A percentile compares a stretch with the other conserved stretches of the same genome.
Conservation (phyloP, 1,140 invertebrate species). For the Heliconius himera region DNA sequence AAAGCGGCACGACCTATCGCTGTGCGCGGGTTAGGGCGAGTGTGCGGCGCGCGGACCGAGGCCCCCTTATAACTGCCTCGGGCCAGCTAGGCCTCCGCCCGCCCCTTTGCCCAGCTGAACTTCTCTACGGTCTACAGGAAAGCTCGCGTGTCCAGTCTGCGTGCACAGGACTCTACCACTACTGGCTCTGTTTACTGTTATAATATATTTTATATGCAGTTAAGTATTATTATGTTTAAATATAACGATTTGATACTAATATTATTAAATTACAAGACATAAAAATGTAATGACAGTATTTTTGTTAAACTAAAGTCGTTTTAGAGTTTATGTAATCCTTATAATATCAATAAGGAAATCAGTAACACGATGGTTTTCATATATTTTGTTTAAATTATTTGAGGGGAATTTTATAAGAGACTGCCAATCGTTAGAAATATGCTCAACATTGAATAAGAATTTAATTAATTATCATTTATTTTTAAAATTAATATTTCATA, state of each 20-base stretch:
- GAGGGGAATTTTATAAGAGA: no score
- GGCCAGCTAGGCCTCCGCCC: conserved; percentile 52
- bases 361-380: neutral
- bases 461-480: no score
- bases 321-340: neutral
- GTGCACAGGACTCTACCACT: neutral
- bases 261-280: neutral
- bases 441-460: no score
- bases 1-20: conserved; percentile 73
- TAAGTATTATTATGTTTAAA: neutral
- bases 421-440: no score
- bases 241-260: neutral
- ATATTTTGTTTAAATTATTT: neutral
- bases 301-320: neutral
- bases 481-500: no score
- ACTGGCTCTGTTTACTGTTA: neutral
- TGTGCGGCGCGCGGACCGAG: conserved; percentile 55
- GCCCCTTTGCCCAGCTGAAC: conserved; percentile 53
- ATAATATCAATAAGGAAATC: neutral
- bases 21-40: conserved; percentile 62
- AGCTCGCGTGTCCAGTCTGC: conserved; percentile 39
- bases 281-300: neutral
- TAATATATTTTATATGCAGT: neutral
- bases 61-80: conserved; percentile 55
- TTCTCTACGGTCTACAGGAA: conserved; percentile 48